Conservation (phyloP, 1,140 invertebrate species). For the Augochlora pura region DNA sequence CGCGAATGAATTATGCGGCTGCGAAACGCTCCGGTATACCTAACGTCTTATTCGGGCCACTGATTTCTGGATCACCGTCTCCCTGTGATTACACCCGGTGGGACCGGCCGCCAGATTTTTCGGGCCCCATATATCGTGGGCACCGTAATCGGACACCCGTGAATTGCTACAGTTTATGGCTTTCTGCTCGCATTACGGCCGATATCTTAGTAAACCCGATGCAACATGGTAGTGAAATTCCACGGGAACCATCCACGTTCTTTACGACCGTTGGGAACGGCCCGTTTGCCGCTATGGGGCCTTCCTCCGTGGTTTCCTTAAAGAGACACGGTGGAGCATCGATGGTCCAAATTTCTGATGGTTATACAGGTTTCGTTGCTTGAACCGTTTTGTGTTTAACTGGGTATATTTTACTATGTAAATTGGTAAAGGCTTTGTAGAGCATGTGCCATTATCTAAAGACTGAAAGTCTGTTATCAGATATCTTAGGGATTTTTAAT, state of each 20-base stretch:
- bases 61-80: background rate
- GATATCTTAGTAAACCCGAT: background rate
- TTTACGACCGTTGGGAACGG: no score
- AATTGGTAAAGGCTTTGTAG: no score
- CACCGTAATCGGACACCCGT: slow-evolving; percentile 32
- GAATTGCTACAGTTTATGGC: slow-evolving; percentile 33
- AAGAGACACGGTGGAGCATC: no score
- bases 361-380: no score
- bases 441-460: no score
- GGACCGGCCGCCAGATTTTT: slow-evolving; percentile 33
- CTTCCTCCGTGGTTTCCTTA: no score
- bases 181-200: background rate
- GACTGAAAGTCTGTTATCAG: no score
- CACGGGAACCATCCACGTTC: background rate
- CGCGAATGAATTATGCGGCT: slow-evolving; percentile 55
- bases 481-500: no score
- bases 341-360: no score
- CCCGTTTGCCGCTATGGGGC: no score
- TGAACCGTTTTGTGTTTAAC: no score
- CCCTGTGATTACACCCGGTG: slow-evolving; percentile 48
- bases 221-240: background rate
- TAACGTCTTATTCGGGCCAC: slow-evolving; percentile 51
- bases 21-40: background rate
- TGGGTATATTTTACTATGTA: no score
- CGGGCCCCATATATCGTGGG: slow-evolving; percentile 18